These are phyloP conservation scores for Puffinus mauretanicus DNA, from an alignment of 2,113 vertebrate genomes.

Conservation along the genomic window DNA sequence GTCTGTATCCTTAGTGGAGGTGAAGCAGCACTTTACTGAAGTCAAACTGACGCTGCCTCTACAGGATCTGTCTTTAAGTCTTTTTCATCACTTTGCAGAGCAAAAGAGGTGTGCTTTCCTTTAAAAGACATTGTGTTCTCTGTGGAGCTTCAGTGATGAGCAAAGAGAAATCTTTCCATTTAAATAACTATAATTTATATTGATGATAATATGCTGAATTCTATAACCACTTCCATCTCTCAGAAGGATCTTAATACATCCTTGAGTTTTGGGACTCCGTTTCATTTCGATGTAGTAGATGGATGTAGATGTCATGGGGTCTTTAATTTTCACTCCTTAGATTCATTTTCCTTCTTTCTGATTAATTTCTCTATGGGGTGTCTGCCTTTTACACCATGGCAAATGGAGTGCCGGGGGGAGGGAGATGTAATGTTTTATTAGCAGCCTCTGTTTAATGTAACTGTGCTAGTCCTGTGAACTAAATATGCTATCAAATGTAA, in stretches of 20 bases:
- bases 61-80: neutral
- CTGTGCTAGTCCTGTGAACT: slow-evolving; percentile 50
- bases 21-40: neutral
- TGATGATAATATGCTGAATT: slow-evolving; percentile 10
- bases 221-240: slow-evolving; percentile 17
- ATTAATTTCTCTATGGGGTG: slow-evolving; percentile 68
- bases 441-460: slow-evolving; percentile 53
- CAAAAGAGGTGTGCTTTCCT: neutral
- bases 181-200: slow-evolving; percentile 11
- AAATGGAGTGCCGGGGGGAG: slow-evolving; percentile 33
- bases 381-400: slow-evolving; percentile 43
- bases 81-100: neutral
- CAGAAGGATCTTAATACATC: slow-evolving; percentile 9
- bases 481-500: slow-evolving; percentile 58
- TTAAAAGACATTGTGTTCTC: neutral
- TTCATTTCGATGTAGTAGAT: slow-evolving; percentile 40
- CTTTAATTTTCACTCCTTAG: slow-evolving; percentile 64
- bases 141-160: neutral
- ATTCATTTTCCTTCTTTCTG: slow-evolving; percentile 58
- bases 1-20: neutral
- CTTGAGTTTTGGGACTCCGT: slow-evolving; percentile 29
- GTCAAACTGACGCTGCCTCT: neutral
- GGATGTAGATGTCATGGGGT: slow-evolving; percentile 55
- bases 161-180: neutral
- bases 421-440: slow-evolving; percentile 56